phyloP scores from a whole-genome alignment of 2,888 invertebrate genomes.

The Punctoribates punctum region DNA sequence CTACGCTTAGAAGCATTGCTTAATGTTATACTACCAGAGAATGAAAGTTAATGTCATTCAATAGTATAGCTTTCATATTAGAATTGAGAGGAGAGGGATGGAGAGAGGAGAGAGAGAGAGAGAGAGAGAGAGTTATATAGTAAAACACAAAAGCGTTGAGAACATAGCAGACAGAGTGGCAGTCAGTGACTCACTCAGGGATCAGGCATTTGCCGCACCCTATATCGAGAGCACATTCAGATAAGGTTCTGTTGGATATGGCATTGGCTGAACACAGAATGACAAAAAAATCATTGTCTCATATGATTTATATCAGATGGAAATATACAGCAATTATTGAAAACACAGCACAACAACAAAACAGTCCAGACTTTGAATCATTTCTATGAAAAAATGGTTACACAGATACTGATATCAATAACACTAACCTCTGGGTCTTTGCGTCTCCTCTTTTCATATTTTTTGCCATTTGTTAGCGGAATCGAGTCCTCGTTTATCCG shows the following conservation, averaged over 20 bases:
- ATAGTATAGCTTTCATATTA: background rate
- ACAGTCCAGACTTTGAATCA: constrained; percentile 16
- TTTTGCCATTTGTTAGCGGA: background rate
- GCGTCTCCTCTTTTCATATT: background rate
- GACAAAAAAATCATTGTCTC: constrained; percentile 21
- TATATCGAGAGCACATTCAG: constrained; percentile 21
- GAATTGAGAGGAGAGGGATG: constrained; percentile 9
- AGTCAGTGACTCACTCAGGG: constrained; percentile 21
- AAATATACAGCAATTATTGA: constrained; percentile 16
- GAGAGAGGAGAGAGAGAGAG: constrained; percentile 16
- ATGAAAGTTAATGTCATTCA: background rate
- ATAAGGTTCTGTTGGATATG: background rate
- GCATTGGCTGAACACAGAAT: background rate
- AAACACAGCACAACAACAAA: background rate
- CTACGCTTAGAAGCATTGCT: background rate
- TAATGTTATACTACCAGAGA: background rate
- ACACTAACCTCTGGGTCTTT: background rate
- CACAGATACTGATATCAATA: background rate
- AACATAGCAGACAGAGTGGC: constrained; percentile 6
- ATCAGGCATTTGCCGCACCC: constrained; percentile 23
- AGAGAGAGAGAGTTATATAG: constrained; percentile 21
- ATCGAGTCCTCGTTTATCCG: background rate
- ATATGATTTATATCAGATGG: constrained; percentile 20
- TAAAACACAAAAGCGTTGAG: background rate
- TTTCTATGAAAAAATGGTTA: background rate